Base-by-base conservation (phyloP, 2,113 vertebrate species). In the Cynocephalus volans region DNA sequence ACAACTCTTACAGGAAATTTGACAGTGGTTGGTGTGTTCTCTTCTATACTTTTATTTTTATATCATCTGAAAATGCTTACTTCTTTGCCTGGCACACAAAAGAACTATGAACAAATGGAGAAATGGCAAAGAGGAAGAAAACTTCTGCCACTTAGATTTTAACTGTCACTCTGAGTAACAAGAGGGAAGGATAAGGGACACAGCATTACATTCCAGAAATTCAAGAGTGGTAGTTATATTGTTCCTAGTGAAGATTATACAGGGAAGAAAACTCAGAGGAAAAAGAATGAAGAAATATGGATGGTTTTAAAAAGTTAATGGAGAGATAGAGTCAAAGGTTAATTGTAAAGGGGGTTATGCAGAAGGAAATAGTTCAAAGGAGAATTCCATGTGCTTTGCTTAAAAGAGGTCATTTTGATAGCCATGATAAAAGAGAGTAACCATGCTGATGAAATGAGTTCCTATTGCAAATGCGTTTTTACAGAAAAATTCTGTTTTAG, bases 21-120 rank as follows among this genome's bases (percentile, higher is more conserved):
- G 31, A 69, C 23, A 84, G 31, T 90, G 19, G 36, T 24, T 70
- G 19, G 11, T 76, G 33, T 76, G 41, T 70, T 86, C 17, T 90
- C 41, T 3, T 13, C 18, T 83, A 19, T 62, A 45, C 70, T 89
- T 85, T 96, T 58, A 58, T 93, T 72, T 92, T 88, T 75, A 24
- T 82, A 72, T 45, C 4, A 41, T 41, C n/a, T 69, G 65, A 80
- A 19, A 65, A 6, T 91, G 70, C 33, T 67, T 15, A 33, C 28
- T 91, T 76, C 36, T 87, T 90, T 89, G 18, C 13, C 31, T 88
- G 5, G 8, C 23, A 65, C 26, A 58, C 21, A 52, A 93, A 75
- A 84, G 21, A 88, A 75, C 19, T 67, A 17, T 77, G 31, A n/a
- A 89, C 5, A 86, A 62, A 15, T 45, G 0, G 26, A 76, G 52